Evolutionary conservation across 1,140 invertebrate genomes (phyloP).

Genomic region (Tenebrio molitor): DNA sequence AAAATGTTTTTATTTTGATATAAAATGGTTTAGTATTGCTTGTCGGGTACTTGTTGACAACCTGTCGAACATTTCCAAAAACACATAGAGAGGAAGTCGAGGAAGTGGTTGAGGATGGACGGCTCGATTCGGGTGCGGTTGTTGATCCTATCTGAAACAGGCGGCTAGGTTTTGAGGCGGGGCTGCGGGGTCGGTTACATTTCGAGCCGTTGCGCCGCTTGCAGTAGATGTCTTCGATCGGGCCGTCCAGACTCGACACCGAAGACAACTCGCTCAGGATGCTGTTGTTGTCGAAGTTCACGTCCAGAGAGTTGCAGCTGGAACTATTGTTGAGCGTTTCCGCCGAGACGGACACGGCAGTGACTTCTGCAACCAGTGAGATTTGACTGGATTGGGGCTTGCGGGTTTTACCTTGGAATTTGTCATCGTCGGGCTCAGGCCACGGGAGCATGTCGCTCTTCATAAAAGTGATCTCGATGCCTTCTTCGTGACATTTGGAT

Average conservation of each 20-base stretch:
- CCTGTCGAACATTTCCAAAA: conserved; percentile 58
- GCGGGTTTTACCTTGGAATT: neutral
- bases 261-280: neutral
- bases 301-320: neutral
- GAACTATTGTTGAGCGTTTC: neutral
- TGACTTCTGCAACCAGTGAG: neutral
- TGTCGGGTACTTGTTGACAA: conserved; percentile 53
- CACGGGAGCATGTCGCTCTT: no score
- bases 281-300: conserved; percentile 18
- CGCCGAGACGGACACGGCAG: neutral
- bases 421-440: neutral
- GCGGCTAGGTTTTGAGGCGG: neutral
- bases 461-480: conserved; percentile 4
- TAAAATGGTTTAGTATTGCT: conserved; percentile 10
- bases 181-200: neutral
- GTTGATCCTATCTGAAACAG: conserved; percentile 2
- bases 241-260: conserved; percentile 13
- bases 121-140: conserved; percentile 11
- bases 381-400: neutral
- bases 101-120: conserved; percentile 48
- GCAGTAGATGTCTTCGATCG: conserved; percentile 4
- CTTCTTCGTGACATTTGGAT: neutral
- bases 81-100: conserved; percentile 54
- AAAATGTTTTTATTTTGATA: conserved; percentile 41
- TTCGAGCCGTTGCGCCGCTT: neutral